A percentile compares a stretch with the other conserved stretches of the same genome.
Conservation (phyloP, 2,888 invertebrate genomes). For the Gastracanthus pulcherrimus region DNA sequence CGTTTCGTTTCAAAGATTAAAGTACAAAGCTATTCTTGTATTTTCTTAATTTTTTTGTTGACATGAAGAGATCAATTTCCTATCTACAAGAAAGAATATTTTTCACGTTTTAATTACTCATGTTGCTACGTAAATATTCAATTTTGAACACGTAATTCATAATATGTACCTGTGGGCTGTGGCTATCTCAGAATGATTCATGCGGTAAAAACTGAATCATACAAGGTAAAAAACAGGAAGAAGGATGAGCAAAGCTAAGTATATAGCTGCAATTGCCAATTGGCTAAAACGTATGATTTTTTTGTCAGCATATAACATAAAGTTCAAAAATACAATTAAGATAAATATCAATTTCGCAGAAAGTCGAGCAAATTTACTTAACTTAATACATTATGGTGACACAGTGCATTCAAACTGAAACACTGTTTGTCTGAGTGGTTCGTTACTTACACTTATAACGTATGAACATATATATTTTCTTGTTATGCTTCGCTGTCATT, state of each 20-base stretch:
- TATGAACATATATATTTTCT: not conserved
- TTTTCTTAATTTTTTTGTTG: not conserved
- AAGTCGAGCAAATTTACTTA: not conserved
- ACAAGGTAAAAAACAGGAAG: not conserved
- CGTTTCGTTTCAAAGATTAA: not conserved
- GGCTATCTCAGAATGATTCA: not conserved
- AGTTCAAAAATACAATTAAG: not conserved
- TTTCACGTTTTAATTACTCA: not conserved
- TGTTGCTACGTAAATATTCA: not conserved
- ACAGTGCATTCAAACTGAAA: not conserved
- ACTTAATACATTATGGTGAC: not conserved
- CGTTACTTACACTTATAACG: not conserved
- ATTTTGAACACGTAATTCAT: not conserved
- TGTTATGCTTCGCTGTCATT: not conserved
- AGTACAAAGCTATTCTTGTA: not conserved
- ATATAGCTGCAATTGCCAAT: not conserved
- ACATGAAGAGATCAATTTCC: not conserved
- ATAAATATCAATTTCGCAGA: slow-evolving; percentile 13
- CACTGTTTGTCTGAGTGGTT: not conserved
- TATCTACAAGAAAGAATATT: not conserved
- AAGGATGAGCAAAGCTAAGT: not conserved
- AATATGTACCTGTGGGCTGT: not conserved
- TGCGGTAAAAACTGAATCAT: not conserved
- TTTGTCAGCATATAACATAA: not conserved
- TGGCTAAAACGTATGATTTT: not conserved